Conservation (phyloP, 2,113 vertebrate genomes). For the Pristiophorus japonicus region DNA sequence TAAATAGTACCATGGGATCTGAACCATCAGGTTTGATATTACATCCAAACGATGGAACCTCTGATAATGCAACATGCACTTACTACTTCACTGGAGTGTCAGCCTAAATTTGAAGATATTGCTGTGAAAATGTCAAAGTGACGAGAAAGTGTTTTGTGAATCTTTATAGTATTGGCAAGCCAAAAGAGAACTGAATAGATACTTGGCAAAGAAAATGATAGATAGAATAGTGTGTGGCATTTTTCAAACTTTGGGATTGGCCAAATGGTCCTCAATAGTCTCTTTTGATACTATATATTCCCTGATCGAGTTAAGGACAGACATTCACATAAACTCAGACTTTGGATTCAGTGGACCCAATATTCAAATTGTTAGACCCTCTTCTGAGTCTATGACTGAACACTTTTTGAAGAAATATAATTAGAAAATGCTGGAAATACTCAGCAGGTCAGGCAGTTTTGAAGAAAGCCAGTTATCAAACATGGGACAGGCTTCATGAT, state of each 20-base stretch:
- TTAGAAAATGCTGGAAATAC: neutral
- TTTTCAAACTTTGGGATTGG: neutral
- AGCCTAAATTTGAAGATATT: too few species aligned
- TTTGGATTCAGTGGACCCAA: neutral
- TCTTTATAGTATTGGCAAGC: neutral
- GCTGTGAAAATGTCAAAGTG: neutral
- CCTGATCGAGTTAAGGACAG: neutral
- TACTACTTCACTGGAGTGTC: neutral
- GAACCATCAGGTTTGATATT: neutral
- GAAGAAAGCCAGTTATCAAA: neutral
- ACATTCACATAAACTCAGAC: neutral
- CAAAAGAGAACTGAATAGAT: neutral
- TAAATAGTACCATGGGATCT: neutral
- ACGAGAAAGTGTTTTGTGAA: neutral
- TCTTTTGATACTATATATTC: too few species aligned
- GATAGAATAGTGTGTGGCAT: neutral
- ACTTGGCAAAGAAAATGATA: neutral
- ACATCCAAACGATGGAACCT: neutral
- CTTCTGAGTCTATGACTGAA: neutral
- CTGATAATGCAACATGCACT: neutral
- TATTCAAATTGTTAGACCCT: neutral
- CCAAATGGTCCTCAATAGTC: neutral
- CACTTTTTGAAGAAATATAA: neutral
- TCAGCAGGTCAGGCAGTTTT: neutral
- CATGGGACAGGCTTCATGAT: neutral